A percentile compares a stretch with the other conserved stretches of the same genome.
These are phyloP conservation scores for Heteractis magnifica DNA, from an alignment of 92 coral and sea anemone genomes.

Conservation along the genomic window DNA sequence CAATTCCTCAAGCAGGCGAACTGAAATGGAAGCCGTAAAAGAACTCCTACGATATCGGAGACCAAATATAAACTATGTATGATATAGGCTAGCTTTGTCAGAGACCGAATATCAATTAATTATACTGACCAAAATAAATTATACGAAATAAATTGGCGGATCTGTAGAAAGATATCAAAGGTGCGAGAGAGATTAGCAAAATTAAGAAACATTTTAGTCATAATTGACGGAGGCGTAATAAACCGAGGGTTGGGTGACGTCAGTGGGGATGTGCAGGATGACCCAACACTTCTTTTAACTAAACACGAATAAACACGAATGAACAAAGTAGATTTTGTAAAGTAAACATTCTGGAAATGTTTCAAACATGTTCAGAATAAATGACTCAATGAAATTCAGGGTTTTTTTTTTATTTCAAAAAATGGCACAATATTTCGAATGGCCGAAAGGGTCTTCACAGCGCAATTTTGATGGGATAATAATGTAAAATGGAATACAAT, in stretches of 20 bases:
- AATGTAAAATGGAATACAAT: no score
- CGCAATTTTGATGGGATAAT: no score
- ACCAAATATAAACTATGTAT: no score
- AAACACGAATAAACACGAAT: not conserved
- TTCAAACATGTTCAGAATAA: no score
- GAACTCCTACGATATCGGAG: no score
- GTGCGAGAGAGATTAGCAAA: not conserved
- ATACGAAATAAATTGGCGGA: not conserved
- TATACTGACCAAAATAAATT: not conserved
- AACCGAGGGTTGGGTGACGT: slow-evolving; percentile 1
- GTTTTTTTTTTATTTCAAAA: no score
- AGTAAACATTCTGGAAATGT: not conserved
- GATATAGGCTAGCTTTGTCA: no score
- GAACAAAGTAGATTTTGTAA: not conserved
- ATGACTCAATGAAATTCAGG: no score
- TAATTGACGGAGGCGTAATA: not conserved
- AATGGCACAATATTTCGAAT: no score
- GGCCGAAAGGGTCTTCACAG: no score
- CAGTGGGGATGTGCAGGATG: not conserved
- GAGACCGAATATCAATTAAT: not conserved
- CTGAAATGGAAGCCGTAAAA: no score
- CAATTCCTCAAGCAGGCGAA: no score
- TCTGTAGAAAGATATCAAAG: not conserved
- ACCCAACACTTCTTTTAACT: not conserved
- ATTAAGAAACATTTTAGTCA: not conserved